These are phyloP conservation scores for Druon quercuslanigerum DNA, from an alignment of 1,140 invertebrate species.

Conservation along the genomic window DNA sequence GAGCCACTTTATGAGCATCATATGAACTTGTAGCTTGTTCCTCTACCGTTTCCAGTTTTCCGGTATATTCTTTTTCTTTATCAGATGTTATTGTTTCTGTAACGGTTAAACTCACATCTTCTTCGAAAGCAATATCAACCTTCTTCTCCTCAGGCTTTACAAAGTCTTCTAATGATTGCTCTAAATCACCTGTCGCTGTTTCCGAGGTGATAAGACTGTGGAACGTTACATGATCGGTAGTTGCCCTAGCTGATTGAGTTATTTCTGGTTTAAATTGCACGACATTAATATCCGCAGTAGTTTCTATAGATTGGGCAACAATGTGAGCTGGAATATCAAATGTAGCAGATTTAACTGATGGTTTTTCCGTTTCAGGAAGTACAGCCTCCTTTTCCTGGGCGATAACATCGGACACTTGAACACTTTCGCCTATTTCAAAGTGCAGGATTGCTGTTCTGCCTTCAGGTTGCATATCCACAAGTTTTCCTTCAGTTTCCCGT, in stretches of 20 bases:
- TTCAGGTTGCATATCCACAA: slow-evolving; percentile 65
- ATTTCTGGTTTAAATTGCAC: slow-evolving; percentile 59
- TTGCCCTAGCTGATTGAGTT: slow-evolving; percentile 61
- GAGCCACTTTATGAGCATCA: slow-evolving; percentile 71
- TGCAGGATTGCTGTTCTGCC: slow-evolving; percentile 69
- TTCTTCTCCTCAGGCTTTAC: slow-evolving; percentile 69
- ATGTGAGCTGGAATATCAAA: slow-evolving; percentile 68
- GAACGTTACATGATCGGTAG: slow-evolving; percentile 69
- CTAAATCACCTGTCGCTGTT: slow-evolving; percentile 65
- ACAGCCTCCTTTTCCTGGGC: slow-evolving; percentile 74
- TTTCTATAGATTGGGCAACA: slow-evolving; percentile 71
- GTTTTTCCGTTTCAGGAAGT: slow-evolving; percentile 62
- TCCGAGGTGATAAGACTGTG: slow-evolving; percentile 72
- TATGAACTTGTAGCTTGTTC: slow-evolving; percentile 67
- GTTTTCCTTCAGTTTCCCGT: slow-evolving; percentile 76
- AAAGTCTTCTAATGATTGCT: slow-evolving; percentile 65
- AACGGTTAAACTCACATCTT: slow-evolving; percentile 69
- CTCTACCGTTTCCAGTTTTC: slow-evolving; percentile 53
- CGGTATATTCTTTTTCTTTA: slow-evolving; percentile 70
- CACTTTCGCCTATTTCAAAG: slow-evolving; percentile 72
- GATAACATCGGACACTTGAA: slow-evolving; percentile 75
- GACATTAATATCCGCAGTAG: slow-evolving; percentile 64
- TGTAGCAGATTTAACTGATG: slow-evolving; percentile 66
- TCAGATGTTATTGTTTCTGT: slow-evolving; percentile 70
- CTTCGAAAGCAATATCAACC: slow-evolving; percentile 70